Percentiles rank a stretch among this genome's conserved stretches.
Evolutionary conservation across 2,113 vertebrate genomes (phyloP).

Genomic region (Fukomys damarensis): DNA sequence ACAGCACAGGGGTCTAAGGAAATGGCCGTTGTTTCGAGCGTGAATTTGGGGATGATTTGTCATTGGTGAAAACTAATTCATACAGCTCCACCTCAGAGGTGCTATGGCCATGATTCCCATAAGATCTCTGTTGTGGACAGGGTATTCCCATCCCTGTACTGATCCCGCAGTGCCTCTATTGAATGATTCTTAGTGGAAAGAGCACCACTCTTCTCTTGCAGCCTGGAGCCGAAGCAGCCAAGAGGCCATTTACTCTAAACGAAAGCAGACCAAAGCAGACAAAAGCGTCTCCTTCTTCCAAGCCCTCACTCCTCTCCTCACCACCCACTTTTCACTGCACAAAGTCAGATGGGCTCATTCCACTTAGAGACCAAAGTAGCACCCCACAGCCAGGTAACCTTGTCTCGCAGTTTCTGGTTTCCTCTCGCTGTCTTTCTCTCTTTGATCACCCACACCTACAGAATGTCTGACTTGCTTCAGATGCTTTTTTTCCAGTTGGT

Average conservation of each 20-base stretch:
- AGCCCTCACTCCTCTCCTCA: background rate
- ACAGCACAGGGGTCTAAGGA: background rate
- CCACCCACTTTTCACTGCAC: background rate
- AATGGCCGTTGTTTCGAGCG: background rate
- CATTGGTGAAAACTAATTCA: constrained; percentile 1
- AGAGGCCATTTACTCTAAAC: background rate
- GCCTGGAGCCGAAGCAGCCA: background rate
- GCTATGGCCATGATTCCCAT: background rate
- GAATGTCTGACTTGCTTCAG: constrained; percentile 11
- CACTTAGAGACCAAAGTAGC: background rate
- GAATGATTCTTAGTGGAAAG: background rate
- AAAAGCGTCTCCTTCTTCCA: background rate
- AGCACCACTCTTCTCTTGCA: background rate
- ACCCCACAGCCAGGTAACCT: background rate
- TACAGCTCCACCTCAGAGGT: background rate
- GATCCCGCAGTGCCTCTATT: background rate
- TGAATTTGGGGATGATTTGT: background rate
- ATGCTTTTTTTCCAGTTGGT: background rate
- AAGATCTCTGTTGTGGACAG: background rate
- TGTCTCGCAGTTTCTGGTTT: background rate
- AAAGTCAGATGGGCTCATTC: background rate
- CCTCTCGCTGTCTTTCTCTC: background rate
- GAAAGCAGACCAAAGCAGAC: background rate
- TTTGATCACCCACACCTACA: background rate
- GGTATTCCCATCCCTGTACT: background rate